Percentiles rank a stretch among this genome's conserved stretches.
Conservation (phyloP, 1,140 invertebrate genomes). For the Diuraphis noxia region DNA sequence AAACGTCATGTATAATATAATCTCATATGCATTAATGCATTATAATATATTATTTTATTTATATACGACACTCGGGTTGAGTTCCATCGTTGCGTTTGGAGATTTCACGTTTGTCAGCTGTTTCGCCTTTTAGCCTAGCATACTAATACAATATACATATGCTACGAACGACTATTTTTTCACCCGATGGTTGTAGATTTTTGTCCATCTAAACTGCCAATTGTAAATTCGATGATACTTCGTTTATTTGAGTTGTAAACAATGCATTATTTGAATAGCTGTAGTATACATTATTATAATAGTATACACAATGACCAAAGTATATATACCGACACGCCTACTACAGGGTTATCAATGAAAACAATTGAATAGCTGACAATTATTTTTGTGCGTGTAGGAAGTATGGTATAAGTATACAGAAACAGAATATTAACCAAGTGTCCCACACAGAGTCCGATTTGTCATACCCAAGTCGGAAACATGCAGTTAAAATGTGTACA, state of each 20-base stretch:
- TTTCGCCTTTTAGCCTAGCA: neutral
- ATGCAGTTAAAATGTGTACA: neutral
- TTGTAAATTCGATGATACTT: neutral
- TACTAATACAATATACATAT: neutral
- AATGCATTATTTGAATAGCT: slow-evolving; percentile 1
- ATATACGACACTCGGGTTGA: neutral
- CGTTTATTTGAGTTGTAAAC: slow-evolving; percentile 1
- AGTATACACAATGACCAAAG: neutral
- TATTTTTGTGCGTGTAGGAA: neutral
- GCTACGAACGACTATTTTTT: neutral
- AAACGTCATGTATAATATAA: neutral
- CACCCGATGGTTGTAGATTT: neutral
- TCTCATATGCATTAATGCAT: neutral
- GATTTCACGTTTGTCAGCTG: neutral
- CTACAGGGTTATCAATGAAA: slow-evolving; percentile 15
- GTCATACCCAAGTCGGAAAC: neutral
- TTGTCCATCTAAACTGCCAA: neutral
- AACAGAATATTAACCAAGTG: neutral
- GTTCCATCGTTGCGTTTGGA: neutral
- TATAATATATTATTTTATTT: neutral
- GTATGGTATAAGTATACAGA: neutral
- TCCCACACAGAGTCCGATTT: neutral
- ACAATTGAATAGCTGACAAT: slow-evolving; percentile 5
- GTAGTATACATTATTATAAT: neutral
- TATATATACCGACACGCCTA: neutral